phyloP scores from a whole-genome alignment of 2,797 vertebrate genomes.

The Channa striata region DNA sequence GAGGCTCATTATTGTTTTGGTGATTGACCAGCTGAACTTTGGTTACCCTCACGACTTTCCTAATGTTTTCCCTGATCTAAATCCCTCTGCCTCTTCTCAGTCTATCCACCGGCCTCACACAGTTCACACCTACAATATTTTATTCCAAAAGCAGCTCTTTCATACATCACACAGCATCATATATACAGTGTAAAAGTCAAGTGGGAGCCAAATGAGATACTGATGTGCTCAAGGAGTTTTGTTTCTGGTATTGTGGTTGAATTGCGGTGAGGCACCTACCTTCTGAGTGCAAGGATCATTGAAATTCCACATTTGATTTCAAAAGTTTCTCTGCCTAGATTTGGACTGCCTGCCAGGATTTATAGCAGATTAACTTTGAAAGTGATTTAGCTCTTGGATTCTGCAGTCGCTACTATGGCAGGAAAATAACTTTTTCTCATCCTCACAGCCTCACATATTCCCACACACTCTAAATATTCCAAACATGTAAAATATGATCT shows the following conservation, averaged over 20 bases:
- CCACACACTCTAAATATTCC: conserved; percentile 44
- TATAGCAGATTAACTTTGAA: conserved; percentile 79
- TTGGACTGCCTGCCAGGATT: conserved; percentile 72
- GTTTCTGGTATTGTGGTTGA: conserved; percentile 16
- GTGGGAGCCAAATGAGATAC: conserved; percentile 2
- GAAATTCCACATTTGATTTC: conserved; percentile 71
- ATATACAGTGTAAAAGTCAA: neutral
- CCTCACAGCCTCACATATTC: conserved; percentile 31
- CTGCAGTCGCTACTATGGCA: conserved; percentile 46
- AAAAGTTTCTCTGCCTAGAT: conserved; percentile 72
- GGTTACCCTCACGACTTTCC: conserved; percentile 43
- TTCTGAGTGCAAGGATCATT: conserved; percentile 48
- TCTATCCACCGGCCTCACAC: conserved; percentile 2
- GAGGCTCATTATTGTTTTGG: conserved; percentile 59
- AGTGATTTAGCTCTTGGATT: conserved; percentile 74
- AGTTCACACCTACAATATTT: conserved; percentile 17
- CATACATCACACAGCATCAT: neutral
- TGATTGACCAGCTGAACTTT: conserved; percentile 72
- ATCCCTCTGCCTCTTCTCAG: neutral
- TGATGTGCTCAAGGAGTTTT: conserved; percentile 22
- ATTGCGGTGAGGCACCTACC: conserved; percentile 29
- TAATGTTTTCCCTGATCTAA: conserved; percentile 13
- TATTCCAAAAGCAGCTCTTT: conserved; percentile 23
- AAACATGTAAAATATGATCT: conserved; percentile 39
- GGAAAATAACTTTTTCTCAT: conserved; percentile 43